Conservation (phyloP, 2,888 invertebrate species). For the Tortricodes alternella region DNA sequence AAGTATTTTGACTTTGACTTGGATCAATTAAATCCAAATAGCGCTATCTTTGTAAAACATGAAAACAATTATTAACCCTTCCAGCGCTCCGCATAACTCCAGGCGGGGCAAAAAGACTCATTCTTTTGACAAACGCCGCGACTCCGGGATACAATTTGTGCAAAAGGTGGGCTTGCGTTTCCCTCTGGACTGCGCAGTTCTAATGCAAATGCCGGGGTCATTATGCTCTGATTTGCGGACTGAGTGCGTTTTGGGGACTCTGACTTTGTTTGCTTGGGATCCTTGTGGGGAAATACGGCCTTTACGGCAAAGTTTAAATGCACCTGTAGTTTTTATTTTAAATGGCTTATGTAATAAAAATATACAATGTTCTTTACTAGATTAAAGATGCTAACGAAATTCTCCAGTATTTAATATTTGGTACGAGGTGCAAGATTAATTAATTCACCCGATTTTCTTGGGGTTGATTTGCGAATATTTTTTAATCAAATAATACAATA, state of each 20-base stretch:
- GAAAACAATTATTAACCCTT: background rate
- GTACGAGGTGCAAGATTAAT: too few relatives aligned
- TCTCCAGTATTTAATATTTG: too few relatives aligned
- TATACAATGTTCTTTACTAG: too few relatives aligned
- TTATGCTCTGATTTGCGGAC: conserved; percentile 73
- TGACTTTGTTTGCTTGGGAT: conserved; percentile 41
- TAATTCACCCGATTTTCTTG: too few relatives aligned
- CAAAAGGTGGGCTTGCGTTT: conserved; percentile 47
- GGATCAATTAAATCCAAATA: background rate
- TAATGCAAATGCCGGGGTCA: conserved; percentile 64
- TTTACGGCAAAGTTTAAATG: too few relatives aligned
- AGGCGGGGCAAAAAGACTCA: conserved; percentile 56
- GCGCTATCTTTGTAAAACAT: background rate
- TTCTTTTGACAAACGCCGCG: conserved; percentile 67
- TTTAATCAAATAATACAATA: too few relatives aligned
- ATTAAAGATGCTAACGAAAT: too few relatives aligned
- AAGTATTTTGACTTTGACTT: too few relatives aligned
- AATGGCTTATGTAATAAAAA: too few relatives aligned
- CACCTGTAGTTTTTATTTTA: too few relatives aligned
- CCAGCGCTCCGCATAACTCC: background rate
- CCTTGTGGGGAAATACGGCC: too few relatives aligned
- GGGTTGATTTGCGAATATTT: too few relatives aligned
- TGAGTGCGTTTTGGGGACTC: conserved; percentile 57
- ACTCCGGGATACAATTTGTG: conserved; percentile 64
- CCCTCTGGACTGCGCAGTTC: conserved; percentile 56